Evolutionary conservation across 2,888 invertebrate genomes (phyloP), one percentile per base, ranked within the genome.

Genomic region (Allolobophora icterica): DNA sequence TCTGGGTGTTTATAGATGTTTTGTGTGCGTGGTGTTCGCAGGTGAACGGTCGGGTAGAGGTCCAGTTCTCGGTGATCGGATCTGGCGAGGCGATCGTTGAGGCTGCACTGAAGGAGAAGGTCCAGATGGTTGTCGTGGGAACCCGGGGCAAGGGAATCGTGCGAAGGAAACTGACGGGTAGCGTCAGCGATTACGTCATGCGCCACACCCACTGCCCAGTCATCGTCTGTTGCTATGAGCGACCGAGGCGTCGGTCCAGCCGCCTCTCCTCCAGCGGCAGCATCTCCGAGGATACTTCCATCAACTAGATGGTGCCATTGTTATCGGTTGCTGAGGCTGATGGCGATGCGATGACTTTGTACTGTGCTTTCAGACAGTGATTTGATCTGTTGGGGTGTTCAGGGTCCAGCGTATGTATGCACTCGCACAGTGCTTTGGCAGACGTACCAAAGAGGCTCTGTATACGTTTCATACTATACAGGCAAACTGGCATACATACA

Each of bases 181-280:
- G 87, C 87, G 87, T 87, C 87, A 87, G 87, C 34, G 87, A 87
- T 35, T 87, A 87, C 87, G 87, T 87, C 87, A 34, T 35, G 17
- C 87, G 19, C 35, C 87, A 87, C 34, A 35, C 38, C 87, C 87
- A 38, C 87, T 87, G 87, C 38, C 87, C 87, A 6, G 87, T 87
- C 87, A 87, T 87, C 87, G 87, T 87, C 87, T 87, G 87, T 24
- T 87, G 87, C 87, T 33, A 87, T 21, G 87, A 87, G 35, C 87
- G 87, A 35, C 34, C 87, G 34, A 87, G 87, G 87, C 34, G 87
- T 21, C 87, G 87, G 21, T 87, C 87, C 87, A 87, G 87, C 17
- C 35, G 87, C 2, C 87, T 87, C 19, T 87, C 87, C 35, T 87
- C 35, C 87, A 87, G 87, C 87, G 24, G 38, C 6, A 87, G 87